Evolutionary conservation across 2,113 vertebrate species (phyloP), one percentile per base, ranked within the genome.

Genomic region (Cyrtonyx montezumae): DNA sequence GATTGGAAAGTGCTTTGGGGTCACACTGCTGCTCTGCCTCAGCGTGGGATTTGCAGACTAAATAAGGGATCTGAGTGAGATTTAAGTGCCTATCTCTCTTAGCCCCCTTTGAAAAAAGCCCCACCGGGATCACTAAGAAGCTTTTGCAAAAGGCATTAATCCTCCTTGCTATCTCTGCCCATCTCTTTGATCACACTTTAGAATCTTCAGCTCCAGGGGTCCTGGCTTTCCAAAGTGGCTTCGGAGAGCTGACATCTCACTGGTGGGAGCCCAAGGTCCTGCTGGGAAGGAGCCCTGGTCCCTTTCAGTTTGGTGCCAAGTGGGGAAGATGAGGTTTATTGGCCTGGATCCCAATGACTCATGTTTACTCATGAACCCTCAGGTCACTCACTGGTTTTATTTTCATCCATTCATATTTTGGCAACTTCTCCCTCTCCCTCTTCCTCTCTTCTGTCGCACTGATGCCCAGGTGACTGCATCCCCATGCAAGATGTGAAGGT

Each of bases 81-180:
- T 80, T 68, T 87, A 84, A 96, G 87, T 95, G 91, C 94, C 96
- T 82, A 70, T 89, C 53, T 94, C 92, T 87, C 91, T 79, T 79
- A 83, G 92, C 87, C 75, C 71, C 63, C 75, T 83, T 51, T 82
- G 81, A 70, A 67, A 37, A 63, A 82, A 91, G 3, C 25, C 84
- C 67, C 70, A 2, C 49, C 59, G 81, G 89, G 91, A 73, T 77
- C 76, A 34, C 70, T 82, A 36, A 89, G 91, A 34, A 63, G 81
- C 84, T 94, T 94, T 79, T 7, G 36, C 58, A 86, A 63, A 53
- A 30, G 78, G 20, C 95, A 62, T 95, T 88, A 93, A 90, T 93
- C 84, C 75, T 93, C 51, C 75, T 28, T 70, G 75, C 93, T 87
- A 43, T 87, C 84, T 91, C 65, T n/a, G 3, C 3, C 1, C 17